Conservation (phyloP, 2,797 vertebrate species). For the Tauraco hartlaubi region DNA sequence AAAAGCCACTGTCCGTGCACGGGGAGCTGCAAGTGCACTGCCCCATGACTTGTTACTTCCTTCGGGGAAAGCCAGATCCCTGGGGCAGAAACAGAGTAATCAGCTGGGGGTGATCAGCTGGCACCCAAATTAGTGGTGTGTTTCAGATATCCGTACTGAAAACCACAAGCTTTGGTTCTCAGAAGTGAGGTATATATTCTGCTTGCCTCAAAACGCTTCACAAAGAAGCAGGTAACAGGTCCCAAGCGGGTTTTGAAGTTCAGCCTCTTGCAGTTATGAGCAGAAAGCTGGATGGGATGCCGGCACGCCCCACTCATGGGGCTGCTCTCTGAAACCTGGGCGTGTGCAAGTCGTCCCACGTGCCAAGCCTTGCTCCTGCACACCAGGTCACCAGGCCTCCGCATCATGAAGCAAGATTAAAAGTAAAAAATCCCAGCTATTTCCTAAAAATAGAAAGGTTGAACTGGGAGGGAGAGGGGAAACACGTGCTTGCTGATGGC, state of each 20-base stretch:
- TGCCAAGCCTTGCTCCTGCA: background rate
- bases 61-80: background rate
- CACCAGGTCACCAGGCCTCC: background rate
- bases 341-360: rapidly evolving
- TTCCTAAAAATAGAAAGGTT: background rate
- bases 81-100: background rate
- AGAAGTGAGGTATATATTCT: background rate
- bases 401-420: background rate
- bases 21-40: background rate
- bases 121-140: background rate
- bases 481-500: rapidly evolving
- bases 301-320: rapidly evolving
- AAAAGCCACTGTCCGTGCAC: background rate
- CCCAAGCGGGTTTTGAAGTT: background rate
- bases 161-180: background rate
- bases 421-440: background rate
- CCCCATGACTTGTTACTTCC: background rate
- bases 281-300: background rate
- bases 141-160: background rate
- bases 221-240: background rate
- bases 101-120: background rate
- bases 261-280: rapidly evolving
- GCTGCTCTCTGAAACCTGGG: background rate
- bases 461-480: background rate
- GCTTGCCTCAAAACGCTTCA: background rate